Base-by-base conservation (phyloP, 2,888 invertebrate genomes). In the Homarus gammarus region DNA sequence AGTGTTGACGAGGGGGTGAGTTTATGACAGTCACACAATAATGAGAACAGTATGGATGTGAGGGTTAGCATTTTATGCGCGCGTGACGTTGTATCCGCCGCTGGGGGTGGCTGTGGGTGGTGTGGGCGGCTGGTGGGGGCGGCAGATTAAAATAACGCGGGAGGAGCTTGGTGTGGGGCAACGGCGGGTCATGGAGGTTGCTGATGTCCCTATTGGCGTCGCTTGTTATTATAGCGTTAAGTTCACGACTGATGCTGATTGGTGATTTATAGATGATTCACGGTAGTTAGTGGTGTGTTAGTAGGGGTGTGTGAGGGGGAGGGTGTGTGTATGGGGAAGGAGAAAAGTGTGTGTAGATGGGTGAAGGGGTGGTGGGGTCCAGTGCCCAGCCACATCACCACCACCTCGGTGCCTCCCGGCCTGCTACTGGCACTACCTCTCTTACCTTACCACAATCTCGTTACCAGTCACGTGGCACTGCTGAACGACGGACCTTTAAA, bases 101-200 rank as follows among this genome's bases (percentile, higher is more conserved):
- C 75, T 75, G 75, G 44, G 75, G 75, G 75, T 44, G 49, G 75
- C 75, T 64, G 64, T 27, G 64, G 64, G 64, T 64, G 64, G 64
- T 64, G 64, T 64, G 75, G 75, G 75, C 49, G 75, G 75, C 49
- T 75, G 40, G 44, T 22, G 75, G 38, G 73, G 70, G 70, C 31
- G 56, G 56, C n/a, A n/a, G n/a, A n/a, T n/a, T 75, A 75, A 75
- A 75, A 75, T 75, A 75, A 75, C n/a, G 44, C 15, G 31, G 27
- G 75, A 75, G 40, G 31, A 27, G 6, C 75, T 75, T 56, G 56
- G 56, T 56, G 56, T 44, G 73, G 73, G 73, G 70, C 70, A 31
- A 12, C 40, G 73, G 73, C 40, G 73, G 36, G 73, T 38, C 38
- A 38, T 56, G 64, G 64, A 27, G 64, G 27, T 27, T 75, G n/a